Evolutionary conservation across 2,113 vertebrate genomes (phyloP).

Genomic region (Actenoides hombroni): DNA sequence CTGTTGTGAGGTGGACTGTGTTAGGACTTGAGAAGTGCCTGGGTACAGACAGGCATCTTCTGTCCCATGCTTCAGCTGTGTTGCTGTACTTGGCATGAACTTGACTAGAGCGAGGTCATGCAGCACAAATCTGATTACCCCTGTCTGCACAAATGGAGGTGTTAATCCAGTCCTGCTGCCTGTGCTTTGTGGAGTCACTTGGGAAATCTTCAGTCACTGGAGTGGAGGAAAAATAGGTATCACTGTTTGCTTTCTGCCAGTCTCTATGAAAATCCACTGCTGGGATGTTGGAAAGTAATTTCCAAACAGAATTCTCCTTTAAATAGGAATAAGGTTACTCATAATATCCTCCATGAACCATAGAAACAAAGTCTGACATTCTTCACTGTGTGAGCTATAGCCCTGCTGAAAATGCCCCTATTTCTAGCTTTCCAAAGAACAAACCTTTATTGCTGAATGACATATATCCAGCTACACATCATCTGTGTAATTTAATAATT

Average conservation of each 20-base stretch:
- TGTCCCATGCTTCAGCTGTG: background rate
- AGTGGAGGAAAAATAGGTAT: background rate
- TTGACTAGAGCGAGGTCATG: background rate
- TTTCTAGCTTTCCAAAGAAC: conserved; percentile 30
- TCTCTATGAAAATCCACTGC: background rate
- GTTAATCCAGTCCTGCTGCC: no score
- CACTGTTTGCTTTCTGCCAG: background rate
- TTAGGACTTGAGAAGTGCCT: background rate
- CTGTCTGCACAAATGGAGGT: background rate
- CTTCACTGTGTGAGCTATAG: background rate
- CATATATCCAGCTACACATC: conserved; percentile 36
- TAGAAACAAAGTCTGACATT: background rate
- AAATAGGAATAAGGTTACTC: background rate
- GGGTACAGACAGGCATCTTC: background rate
- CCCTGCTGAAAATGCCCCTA: background rate
- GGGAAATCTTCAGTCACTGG: background rate
- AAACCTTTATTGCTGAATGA: conserved; percentile 21
- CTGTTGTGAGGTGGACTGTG: background rate
- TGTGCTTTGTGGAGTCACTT: fast-evolving
- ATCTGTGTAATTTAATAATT: conserved; percentile 60
- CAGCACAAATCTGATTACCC: background rate
- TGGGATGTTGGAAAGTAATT: background rate
- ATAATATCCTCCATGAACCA: background rate
- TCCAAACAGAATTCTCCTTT: background rate
- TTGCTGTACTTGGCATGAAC: background rate